These are phyloP conservation scores for Rhegmatorhina hoffmannsi DNA, from an alignment of 2,113 vertebrate species.

Conservation along the genomic window DNA sequence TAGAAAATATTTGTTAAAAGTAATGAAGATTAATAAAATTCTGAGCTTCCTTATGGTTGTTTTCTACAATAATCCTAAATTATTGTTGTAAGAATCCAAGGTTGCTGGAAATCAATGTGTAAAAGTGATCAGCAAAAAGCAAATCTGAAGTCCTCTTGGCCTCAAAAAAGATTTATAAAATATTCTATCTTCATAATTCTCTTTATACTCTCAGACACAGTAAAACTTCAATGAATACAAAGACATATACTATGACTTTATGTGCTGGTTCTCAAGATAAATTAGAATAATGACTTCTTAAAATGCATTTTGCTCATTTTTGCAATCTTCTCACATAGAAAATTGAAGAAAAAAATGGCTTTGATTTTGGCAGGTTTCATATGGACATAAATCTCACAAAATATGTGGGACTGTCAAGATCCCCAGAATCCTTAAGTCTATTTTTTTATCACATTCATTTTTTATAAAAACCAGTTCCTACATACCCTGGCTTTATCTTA, in stretches of 20 bases:
- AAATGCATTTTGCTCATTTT: not conserved
- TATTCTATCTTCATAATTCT: not conserved
- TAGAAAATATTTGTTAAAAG: not conserved
- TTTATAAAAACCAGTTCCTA: not conserved
- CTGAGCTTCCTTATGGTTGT: not conserved
- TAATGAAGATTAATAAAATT: not conserved
- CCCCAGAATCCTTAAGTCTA: not conserved
- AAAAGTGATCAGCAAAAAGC: not conserved
- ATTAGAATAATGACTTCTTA: not conserved
- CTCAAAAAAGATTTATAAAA: not conserved
- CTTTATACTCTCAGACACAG: not conserved
- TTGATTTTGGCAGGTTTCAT: not conserved
- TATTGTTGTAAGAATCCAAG: not conserved
- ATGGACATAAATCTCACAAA: not conserved
- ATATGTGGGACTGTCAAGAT: not conserved
- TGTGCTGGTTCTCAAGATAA: not conserved
- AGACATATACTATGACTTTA: not conserved
- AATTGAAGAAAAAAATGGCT: not conserved
- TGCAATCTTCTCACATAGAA: not conserved
- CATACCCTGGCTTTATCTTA: not conserved
- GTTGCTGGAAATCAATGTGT: not conserved
- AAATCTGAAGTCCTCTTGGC: not conserved
- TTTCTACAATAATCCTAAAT: not conserved
- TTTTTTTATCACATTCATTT: not conserved
- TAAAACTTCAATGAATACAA: not conserved